A percentile compares a stretch with the other conserved stretches of the same genome.
Conservation (phyloP, 2,888 invertebrate species). For the Myathropa florea region DNA sequence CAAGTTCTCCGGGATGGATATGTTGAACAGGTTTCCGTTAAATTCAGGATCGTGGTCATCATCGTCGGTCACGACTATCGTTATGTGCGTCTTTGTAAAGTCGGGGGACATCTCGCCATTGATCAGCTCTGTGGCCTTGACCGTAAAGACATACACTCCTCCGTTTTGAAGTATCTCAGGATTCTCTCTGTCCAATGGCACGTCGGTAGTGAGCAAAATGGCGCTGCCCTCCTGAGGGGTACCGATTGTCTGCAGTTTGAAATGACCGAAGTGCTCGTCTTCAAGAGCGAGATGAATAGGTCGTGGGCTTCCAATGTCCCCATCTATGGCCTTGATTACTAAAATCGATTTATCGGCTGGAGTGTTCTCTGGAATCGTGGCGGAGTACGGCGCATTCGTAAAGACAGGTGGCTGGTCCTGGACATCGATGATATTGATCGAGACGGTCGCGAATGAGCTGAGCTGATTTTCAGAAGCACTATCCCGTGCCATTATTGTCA, state of each 20-base stretch:
- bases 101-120: constrained; percentile 87
- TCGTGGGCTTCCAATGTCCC: constrained; percentile 89
- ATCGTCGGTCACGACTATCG: constrained; percentile 89
- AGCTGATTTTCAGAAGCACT: constrained; percentile 84
- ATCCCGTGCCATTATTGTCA: constrained; percentile 86
- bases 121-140: constrained; percentile 88
- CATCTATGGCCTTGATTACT: constrained; percentile 89
- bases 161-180: constrained; percentile 88
- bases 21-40: constrained; percentile 84
- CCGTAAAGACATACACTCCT: constrained; percentile 87
- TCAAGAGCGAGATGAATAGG: constrained; percentile 86
- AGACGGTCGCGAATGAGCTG: constrained; percentile 86
- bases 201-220: constrained; percentile 84
- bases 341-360: constrained; percentile 85
- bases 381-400: constrained; percentile 89
- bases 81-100: constrained; percentile 85
- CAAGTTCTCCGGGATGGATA: constrained; percentile 89
- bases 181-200: constrained; percentile 88
- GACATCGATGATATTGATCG: constrained; percentile 88
- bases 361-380: constrained; percentile 88
- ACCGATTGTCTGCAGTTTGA: constrained; percentile 82
- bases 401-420: constrained; percentile 93
- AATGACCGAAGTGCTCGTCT: constrained; percentile 86
- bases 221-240: constrained; percentile 83
- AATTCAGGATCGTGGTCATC: constrained; percentile 89